These are phyloP conservation scores for Arion vulgaris DNA, from an alignment of 1,140 invertebrate genomes.

Conservation along the genomic window DNA sequence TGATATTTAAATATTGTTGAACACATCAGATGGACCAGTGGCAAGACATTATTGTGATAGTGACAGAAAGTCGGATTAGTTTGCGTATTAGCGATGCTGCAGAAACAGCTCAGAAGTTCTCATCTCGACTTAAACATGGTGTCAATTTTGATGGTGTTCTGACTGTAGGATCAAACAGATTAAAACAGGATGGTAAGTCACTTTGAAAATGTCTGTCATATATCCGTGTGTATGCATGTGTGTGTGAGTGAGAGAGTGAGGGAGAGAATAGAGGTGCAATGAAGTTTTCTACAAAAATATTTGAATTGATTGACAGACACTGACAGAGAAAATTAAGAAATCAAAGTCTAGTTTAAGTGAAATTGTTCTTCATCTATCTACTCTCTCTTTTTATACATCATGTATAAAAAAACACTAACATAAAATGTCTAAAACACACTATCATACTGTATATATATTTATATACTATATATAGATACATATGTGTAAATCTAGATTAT, in stretches of 20 bases:
- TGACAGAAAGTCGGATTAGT: slow-evolving; percentile 24
- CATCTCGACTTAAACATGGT: not conserved
- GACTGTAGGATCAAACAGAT: slow-evolving; percentile 21
- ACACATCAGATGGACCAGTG: slow-evolving; percentile 18
- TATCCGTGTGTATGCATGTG: not conserved
- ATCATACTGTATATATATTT: too few species aligned
- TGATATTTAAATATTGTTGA: not conserved
- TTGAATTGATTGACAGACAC: too few species aligned
- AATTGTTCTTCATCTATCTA: too few species aligned
- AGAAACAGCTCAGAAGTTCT: not conserved
- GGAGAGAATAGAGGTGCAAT: too few species aligned
- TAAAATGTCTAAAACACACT: too few species aligned
- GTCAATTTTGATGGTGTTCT: slow-evolving; percentile 29
- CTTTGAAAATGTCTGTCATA: not conserved
- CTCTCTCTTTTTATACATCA: too few species aligned
- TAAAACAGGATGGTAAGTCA: slow-evolving; percentile 15
- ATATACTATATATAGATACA: too few species aligned
- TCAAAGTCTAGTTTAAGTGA: too few species aligned
- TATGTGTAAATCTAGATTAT: too few species aligned
- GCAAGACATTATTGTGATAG: slow-evolving; percentile 30
- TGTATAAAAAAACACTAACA: too few species aligned
- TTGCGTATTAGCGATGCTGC: slow-evolving; percentile 5
- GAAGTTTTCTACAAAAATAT: too few species aligned
- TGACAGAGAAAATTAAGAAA: too few species aligned
- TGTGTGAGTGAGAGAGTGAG: not conserved